A percentile compares a stretch with the other conserved stretches of the same genome.
phyloP scores from a whole-genome alignment of 2,888 invertebrate genomes.

The Cancer borealis region DNA sequence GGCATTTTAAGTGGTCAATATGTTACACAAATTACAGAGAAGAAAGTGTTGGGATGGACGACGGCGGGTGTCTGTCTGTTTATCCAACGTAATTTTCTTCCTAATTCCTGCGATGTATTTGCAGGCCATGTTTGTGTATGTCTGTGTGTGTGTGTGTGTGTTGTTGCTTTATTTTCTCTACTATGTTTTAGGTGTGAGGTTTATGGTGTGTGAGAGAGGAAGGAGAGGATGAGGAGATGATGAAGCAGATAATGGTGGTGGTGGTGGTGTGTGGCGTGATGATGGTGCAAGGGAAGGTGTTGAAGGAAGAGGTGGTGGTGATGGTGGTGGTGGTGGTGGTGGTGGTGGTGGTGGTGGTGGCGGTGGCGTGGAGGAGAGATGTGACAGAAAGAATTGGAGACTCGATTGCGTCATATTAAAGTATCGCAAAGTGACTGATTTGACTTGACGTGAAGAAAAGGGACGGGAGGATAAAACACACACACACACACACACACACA shows the following conservation, averaged over 20 bases:
- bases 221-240: too few relatives aligned
- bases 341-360: not conserved
- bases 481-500: too few relatives aligned
- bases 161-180: not conserved
- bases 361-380: not conserved
- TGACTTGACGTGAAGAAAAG: too few relatives aligned
- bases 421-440: too few relatives aligned
- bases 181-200: not conserved
- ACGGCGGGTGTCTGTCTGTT: not conserved
- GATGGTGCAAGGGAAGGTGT: not conserved
- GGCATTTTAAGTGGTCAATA: not conserved
- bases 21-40: not conserved
- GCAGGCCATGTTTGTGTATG: not conserved
- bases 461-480: too few relatives aligned
- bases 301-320: not conserved
- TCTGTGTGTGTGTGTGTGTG: too few relatives aligned
- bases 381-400: not conserved
- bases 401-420: too few relatives aligned
- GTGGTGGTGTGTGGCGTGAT: not conserved
- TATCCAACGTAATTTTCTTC: not conserved
- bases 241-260: too few relatives aligned
- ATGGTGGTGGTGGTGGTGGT: not conserved
- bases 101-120: not conserved
- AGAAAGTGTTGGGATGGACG: not conserved
- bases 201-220: too few relatives aligned